These are phyloP conservation scores for Orientallactaga sibirica DNA, from an alignment of 2,797 vertebrate genomes.

Conservation along the genomic window DNA sequence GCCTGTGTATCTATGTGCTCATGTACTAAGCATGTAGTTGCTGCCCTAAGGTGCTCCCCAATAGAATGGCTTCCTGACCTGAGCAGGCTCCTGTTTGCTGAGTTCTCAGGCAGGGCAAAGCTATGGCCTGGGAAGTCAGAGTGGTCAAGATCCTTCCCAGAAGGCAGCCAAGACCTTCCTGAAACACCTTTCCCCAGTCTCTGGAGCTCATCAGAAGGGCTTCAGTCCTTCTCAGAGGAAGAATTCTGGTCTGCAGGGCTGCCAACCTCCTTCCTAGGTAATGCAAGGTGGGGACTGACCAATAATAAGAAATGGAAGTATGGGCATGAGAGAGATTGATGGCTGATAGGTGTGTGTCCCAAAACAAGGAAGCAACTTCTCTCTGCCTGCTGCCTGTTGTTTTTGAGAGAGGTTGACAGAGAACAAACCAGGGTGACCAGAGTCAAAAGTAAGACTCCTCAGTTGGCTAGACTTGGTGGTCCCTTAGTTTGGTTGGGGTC, in stretches of 20 bases:
- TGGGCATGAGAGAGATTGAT: background rate
- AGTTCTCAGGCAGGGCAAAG: background rate
- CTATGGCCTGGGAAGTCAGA: background rate
- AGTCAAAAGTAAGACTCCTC: background rate
- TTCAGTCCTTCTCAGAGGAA: background rate
- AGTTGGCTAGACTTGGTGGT: background rate
- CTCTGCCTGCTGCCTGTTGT: background rate
- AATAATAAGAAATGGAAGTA: background rate
- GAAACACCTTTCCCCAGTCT: background rate
- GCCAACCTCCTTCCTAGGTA: background rate
- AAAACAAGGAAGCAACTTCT: background rate
- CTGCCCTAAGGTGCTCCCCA: background rate
- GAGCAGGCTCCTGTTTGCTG: background rate
- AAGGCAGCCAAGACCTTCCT: background rate
- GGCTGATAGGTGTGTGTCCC: background rate
- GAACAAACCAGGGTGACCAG: background rate
- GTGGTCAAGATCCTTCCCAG: background rate
- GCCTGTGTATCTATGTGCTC: background rate
- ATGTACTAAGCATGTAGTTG: background rate
- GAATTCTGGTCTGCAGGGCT: background rate
- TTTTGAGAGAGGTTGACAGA: background rate
- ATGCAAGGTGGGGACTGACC: background rate
- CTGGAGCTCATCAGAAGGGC: background rate
- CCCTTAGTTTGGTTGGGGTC: background rate
- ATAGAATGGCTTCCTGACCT: background rate